phyloP scores from a whole-genome alignment of 2,888 invertebrate genomes.

The Caenorhabditis sp. region DNA sequence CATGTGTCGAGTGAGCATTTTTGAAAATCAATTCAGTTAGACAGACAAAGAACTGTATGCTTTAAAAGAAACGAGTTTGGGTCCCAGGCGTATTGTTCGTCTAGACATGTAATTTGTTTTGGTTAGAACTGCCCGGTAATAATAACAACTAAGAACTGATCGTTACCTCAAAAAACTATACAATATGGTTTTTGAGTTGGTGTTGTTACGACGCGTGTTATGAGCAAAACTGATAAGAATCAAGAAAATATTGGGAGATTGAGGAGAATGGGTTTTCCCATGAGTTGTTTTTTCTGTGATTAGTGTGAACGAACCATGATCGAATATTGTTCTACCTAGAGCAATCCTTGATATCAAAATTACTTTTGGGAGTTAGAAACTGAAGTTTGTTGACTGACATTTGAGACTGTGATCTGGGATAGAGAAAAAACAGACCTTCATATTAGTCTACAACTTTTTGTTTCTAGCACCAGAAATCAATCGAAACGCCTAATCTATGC shows the following conservation, averaged over 20 bases:
- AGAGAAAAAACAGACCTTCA: neutral
- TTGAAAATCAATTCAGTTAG: too few relatives aligned
- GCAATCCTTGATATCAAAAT: neutral
- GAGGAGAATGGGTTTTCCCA: neutral
- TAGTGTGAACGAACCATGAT: neutral
- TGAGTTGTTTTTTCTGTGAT: slow-evolving; percentile 4
- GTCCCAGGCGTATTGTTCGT: neutral
- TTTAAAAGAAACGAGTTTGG: too few relatives aligned
- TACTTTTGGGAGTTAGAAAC: neutral
- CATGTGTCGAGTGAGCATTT: too few relatives aligned
- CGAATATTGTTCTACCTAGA: neutral
- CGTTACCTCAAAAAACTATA: neutral
- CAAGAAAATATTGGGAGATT: neutral
- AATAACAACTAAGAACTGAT: neutral
- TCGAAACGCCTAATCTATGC: neutral
- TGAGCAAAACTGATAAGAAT: slow-evolving; percentile 2
- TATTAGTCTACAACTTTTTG: neutral
- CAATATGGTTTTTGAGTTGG: neutral
- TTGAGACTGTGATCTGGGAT: neutral
- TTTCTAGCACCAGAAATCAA: slow-evolving; percentile 6
- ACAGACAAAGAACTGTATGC: too few relatives aligned
- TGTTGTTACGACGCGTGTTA: neutral
- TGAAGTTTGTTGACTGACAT: neutral
- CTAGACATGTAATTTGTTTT: neutral
- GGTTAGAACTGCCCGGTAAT: neutral